Percentiles rank a stretch among this genome's conserved stretches.
Evolutionary conservation across 2,797 vertebrate species (phyloP).

Genomic region (Sardinella longiceps): DNA sequence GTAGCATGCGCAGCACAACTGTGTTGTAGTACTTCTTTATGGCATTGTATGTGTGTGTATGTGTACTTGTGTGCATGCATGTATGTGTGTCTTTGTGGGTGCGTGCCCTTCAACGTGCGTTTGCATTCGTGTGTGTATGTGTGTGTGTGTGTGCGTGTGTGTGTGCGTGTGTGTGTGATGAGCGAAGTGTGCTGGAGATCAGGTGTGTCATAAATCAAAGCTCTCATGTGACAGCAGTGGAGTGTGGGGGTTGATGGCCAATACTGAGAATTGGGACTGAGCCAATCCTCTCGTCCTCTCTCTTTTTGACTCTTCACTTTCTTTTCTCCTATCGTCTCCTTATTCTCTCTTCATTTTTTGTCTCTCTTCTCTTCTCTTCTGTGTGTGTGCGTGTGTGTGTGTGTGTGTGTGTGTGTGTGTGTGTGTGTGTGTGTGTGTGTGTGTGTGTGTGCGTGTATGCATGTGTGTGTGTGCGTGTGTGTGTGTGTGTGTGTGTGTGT

Average conservation of each 20-base stretch:
- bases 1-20: background rate
- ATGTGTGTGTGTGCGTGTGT: conserved; percentile 28
- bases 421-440: background rate
- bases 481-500: conserved; percentile 20
- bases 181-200: conserved; percentile 50
- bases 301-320: background rate
- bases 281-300: conserved; percentile 32
- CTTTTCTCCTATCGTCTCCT: background rate
- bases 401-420: conserved; percentile 2
- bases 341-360: background rate
- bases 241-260: conserved; percentile 40
- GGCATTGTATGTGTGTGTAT: background rate
- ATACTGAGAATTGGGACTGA: conserved; percentile 33
- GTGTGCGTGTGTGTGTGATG: conserved; percentile 20
- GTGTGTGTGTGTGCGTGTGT: conserved; percentile 1
- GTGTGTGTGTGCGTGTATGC: conserved; percentile 6
- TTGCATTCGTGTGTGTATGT: conserved; percentile 19
- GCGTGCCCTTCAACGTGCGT: background rate
- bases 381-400: background rate
- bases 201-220: conserved; percentile 63
- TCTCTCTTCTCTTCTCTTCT: background rate
- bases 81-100: background rate
- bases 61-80: background rate
- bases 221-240: conserved; percentile 35
- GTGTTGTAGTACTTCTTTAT: background rate